A percentile compares a stretch with the other conserved stretches of the same genome.
Evolutionary conservation across 2,113 vertebrate genomes (phyloP).

Genomic region (Prunella himalayana): DNA sequence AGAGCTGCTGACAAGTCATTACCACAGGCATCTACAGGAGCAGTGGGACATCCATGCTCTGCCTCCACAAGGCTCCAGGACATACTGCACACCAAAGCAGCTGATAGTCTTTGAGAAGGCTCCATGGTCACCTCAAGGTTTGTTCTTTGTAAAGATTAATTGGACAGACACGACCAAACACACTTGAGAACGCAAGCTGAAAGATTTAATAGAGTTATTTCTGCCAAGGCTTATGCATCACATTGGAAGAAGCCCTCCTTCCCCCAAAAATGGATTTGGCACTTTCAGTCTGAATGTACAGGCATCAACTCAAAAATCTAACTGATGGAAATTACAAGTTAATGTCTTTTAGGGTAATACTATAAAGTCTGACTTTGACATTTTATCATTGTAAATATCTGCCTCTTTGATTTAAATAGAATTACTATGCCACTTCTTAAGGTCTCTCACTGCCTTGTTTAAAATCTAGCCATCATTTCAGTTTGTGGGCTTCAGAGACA

Average conservation of each 20-base stretch:
- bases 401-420: neutral
- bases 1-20: neutral
- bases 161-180: neutral
- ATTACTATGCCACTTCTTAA: neutral
- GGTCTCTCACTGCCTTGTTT: neutral
- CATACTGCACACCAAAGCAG: neutral
- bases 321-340: neutral
- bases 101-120: neutral
- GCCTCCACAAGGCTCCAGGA: neutral
- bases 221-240: neutral
- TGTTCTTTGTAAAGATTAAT: neutral
- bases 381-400: neutral
- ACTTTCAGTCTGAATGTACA: neutral
- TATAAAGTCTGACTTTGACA: neutral
- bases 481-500: neutral
- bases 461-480: neutral
- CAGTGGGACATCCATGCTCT: rapidly evolving
- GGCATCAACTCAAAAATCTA: neutral
- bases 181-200: neutral
- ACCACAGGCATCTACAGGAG: rapidly evolving
- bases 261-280: neutral
- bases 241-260: neutral
- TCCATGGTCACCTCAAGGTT: neutral
- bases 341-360: neutral
- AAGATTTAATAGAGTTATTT: neutral